These are phyloP conservation scores for Ailuropoda melanoleuca DNA, from an alignment of 2,113 vertebrate species.

Conservation along the genomic window DNA sequence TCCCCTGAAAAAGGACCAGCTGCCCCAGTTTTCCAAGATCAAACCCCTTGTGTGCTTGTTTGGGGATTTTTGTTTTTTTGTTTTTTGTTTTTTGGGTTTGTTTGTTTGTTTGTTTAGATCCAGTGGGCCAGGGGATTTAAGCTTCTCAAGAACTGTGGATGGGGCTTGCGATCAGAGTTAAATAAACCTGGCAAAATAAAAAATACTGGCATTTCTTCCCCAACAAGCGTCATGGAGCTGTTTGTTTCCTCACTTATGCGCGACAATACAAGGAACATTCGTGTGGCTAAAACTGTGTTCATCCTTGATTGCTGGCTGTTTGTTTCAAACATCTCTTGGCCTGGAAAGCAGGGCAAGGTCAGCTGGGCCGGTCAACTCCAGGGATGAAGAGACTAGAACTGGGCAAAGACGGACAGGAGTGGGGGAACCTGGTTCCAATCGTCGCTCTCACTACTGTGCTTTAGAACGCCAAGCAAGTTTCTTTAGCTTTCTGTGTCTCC, in stretches of 20 bases:
- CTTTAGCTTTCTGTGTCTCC: not conserved
- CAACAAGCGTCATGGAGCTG: not conserved
- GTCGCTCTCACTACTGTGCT: not conserved
- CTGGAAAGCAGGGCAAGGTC: not conserved
- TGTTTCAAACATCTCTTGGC: not conserved
- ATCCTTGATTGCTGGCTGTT: not conserved
- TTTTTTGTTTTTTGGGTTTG: not conserved
- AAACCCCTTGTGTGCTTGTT: not conserved
- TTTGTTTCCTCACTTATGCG: not conserved
- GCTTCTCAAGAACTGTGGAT: not conserved
- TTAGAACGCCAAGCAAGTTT: not conserved
- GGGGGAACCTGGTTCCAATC: not conserved
- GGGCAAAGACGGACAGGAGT: not conserved
- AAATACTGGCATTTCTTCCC: not conserved
- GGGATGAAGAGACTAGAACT: not conserved
- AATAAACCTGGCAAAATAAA: constrained; percentile 19
- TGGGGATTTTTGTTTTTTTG: not conserved
- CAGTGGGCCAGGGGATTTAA: not conserved
- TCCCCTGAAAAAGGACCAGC: not conserved
- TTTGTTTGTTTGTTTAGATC: not conserved
- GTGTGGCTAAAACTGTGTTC: not conserved
- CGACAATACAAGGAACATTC: not conserved
- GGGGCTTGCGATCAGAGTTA: not conserved
- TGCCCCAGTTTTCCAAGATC: not conserved
- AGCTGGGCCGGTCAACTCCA: not conserved